A percentile compares a stretch with the other conserved stretches of the same genome.
These are phyloP conservation scores for Lerema accius DNA, from an alignment of 1,140 invertebrate genomes.

Conservation along the genomic window DNA sequence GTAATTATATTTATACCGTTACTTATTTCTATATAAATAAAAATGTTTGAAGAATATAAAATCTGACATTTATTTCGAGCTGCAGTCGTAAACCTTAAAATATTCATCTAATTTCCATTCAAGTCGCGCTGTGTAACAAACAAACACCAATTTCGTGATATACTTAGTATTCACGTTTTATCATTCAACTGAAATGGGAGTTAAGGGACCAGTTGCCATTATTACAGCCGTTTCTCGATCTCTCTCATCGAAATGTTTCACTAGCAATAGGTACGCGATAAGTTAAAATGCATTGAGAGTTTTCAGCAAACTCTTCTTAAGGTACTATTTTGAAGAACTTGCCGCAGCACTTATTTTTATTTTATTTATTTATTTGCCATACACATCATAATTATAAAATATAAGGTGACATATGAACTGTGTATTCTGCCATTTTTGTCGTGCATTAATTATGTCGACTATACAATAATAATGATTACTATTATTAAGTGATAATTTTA, in stretches of 20 bases:
- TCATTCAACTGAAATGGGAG: conserved; percentile 30
- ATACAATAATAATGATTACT: too few species aligned
- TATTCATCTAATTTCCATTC: conserved; percentile 35
- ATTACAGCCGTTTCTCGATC: conserved; percentile 23
- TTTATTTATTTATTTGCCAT: too few species aligned
- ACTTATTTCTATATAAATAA: conserved; percentile 11
- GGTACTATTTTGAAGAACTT: too few species aligned
- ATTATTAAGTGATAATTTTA: too few species aligned
- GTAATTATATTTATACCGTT: too few species aligned
- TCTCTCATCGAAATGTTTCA: conserved; percentile 17
- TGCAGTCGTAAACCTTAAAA: conserved; percentile 19
- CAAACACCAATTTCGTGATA: conserved; percentile 34
- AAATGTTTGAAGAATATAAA: conserved; percentile 17
- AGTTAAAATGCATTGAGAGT: too few species aligned
- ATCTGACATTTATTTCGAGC: conserved; percentile 8
- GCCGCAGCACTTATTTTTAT: too few species aligned
- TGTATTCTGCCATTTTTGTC: too few species aligned
- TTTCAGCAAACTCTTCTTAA: too few species aligned
- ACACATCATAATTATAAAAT: too few species aligned
- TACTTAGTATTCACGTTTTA: conserved; percentile 35
- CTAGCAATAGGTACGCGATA: not conserved
- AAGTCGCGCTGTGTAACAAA: conserved; percentile 27
- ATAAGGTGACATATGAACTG: too few species aligned
- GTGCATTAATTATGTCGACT: too few species aligned
- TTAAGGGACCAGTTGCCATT: conserved; percentile 29